Evolutionary conservation across 2,797 vertebrate species (phyloP).

Genomic region (Anisognathus igniventris): DNA sequence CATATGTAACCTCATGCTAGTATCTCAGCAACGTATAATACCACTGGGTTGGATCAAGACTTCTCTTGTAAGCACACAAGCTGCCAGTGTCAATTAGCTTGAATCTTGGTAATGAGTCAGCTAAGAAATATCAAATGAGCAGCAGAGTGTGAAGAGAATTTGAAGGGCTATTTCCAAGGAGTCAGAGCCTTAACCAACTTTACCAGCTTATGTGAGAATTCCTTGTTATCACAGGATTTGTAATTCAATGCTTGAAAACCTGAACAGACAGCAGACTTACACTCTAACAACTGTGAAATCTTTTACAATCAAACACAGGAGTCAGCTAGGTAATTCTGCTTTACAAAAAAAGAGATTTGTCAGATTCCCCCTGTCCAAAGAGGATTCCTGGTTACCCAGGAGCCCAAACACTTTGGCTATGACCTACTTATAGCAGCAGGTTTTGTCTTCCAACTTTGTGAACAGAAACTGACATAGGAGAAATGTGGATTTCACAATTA

Average conservation of each 20-base stretch:
- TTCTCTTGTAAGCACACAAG: not conserved
- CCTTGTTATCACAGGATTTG: not conserved
- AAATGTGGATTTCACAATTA: not conserved
- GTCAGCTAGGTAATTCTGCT: not conserved
- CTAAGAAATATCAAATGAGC: not conserved
- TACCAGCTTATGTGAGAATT: not conserved
- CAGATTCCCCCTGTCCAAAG: not conserved
- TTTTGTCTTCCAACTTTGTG: not conserved
- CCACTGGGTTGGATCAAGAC: not conserved
- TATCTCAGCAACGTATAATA: not conserved
- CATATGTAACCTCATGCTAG: rapidly evolving
- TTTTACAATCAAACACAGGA: not conserved
- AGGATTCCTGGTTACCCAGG: not conserved
- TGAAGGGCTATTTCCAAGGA: not conserved
- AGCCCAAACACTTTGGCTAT: not conserved
- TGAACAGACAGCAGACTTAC: not conserved
- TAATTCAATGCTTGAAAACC: not conserved
- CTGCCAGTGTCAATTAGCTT: not conserved
- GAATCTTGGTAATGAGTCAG: not conserved
- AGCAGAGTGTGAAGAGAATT: not conserved
- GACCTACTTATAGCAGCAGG: not conserved
- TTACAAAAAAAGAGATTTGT: not conserved
- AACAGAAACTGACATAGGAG: not conserved
- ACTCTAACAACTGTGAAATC: not conserved
- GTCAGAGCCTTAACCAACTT: not conserved